phyloP scores from a whole-genome alignment of 37 sponge, comb jelly and placozoan species.

The Dysidea cf. avara region DNA sequence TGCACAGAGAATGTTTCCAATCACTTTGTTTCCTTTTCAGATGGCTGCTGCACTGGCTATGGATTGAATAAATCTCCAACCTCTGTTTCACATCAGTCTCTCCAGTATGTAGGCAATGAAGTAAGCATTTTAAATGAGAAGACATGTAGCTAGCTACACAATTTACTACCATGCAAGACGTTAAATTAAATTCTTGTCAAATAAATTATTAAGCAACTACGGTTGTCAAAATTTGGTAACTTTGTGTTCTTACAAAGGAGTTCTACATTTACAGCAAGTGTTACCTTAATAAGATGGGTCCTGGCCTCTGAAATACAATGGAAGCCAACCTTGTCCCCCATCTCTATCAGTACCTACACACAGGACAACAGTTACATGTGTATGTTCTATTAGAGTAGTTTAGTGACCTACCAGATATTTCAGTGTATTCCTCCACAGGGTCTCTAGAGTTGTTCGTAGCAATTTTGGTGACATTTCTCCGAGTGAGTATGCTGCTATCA shows the following conservation, averaged over 20 bases:
- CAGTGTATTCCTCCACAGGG: conserved; percentile 85
- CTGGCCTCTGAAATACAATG: conserved; percentile 62
- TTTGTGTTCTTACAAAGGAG: neutral
- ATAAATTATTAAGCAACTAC: too few species aligned
- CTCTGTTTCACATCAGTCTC: too few species aligned
- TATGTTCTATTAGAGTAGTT: neutral
- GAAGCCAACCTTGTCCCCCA: conserved; percentile 61
- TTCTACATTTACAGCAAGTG: neutral
- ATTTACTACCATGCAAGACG: too few species aligned
- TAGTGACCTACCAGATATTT: conserved; percentile 59
- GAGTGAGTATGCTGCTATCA: conserved; percentile 72
- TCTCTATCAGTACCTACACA: conserved; percentile 68
- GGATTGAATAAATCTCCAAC: too few species aligned
- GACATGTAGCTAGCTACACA: too few species aligned
- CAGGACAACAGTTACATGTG: neutral
- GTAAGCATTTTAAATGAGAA: too few species aligned
- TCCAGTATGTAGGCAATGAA: too few species aligned
- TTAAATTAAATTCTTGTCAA: too few species aligned
- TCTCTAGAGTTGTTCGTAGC: conserved; percentile 30
- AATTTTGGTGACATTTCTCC: conserved; percentile 68
- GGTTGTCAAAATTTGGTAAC: too few species aligned
- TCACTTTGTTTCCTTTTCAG: too few species aligned
- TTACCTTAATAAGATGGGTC: conserved; percentile 54
- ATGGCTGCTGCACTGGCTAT: too few species aligned
- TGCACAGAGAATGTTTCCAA: too few species aligned